These are phyloP conservation scores for Eupelmus urozonus DNA, from an alignment of 2,888 invertebrate genomes.

Conservation along the genomic window DNA sequence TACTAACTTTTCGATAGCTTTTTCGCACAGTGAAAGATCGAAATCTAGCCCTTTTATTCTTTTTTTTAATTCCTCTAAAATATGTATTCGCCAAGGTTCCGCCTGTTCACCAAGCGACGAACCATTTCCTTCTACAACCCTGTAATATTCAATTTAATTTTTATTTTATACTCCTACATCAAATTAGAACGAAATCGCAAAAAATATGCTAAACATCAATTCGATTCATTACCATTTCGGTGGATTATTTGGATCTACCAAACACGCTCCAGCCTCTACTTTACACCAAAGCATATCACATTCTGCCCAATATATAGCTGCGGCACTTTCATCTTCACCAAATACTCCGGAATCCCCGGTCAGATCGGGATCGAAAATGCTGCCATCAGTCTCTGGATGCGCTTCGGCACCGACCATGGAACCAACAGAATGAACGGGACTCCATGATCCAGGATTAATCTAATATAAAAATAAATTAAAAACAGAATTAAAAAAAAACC, in stretches of 20 bases:
- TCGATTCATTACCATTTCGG: conserved; percentile 90
- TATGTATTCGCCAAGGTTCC: conserved; percentile 87
- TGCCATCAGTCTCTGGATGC: conserved; percentile 91
- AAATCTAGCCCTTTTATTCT: conserved; percentile 79
- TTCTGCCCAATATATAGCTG: conserved; percentile 87
- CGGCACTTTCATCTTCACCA: conserved; percentile 87
- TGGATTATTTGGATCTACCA: conserved; percentile 84
- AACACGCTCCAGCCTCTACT: conserved; percentile 89
- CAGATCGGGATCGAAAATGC: conserved; percentile 87
- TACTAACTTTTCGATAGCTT: conserved; percentile 85
- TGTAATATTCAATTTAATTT: conserved; percentile 24
- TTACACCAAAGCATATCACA: conserved; percentile 90
- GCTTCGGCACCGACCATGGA: conserved; percentile 90
- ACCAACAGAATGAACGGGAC: conserved; percentile 91
- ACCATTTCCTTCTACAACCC: conserved; percentile 80
- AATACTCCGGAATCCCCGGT: conserved; percentile 87
- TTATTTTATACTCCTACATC: too few species aligned
- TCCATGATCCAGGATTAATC: conserved; percentile 89
- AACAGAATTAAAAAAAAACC: too few species aligned
- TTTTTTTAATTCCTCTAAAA: conserved; percentile 83
- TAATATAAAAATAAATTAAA: too few species aligned
- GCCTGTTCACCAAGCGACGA: conserved; percentile 82
- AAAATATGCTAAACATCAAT: conserved; percentile 20
- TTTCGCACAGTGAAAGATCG: conserved; percentile 83
- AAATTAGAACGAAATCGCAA: background rate